phyloP scores from a whole-genome alignment of 1,140 invertebrate genomes.

The Ips typographus region DNA sequence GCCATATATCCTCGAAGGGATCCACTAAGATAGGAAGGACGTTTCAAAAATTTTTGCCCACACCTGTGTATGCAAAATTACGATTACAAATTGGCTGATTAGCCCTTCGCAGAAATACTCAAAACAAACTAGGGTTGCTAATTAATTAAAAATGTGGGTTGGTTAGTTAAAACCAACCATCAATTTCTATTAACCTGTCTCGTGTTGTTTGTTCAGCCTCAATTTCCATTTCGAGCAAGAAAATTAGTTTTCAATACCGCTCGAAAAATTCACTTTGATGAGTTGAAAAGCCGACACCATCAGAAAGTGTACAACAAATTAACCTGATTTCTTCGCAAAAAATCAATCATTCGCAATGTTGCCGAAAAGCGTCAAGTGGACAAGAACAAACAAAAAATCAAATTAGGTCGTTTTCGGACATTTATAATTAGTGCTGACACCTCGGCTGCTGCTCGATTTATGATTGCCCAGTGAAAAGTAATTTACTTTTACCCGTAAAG shows the following conservation, averaged over 20 bases:
- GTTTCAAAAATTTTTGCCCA: not conserved
- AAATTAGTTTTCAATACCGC: not conserved
- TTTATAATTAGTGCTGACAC: conserved; percentile 21
- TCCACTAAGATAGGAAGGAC: conserved; percentile 6
- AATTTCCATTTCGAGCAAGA: not conserved
- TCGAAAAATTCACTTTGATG: not conserved
- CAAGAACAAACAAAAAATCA: conserved; percentile 16
- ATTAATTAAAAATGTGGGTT: not conserved
- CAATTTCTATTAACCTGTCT: not conserved
- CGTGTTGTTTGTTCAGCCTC: not conserved
- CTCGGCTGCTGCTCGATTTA: not conserved
- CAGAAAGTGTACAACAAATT: not conserved
- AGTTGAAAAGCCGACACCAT: not conserved
- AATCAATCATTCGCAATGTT: conserved; percentile 3
- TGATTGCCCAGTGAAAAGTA: conserved; percentile 9
- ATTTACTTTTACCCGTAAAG: conserved; percentile 6
- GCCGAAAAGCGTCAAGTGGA: not conserved
- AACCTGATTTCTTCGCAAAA: not conserved
- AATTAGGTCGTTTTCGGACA: conserved; percentile 15
- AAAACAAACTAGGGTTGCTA: not conserved
- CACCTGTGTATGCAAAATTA: not conserved
- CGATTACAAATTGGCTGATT: not conserved
- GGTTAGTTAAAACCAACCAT: conserved; percentile 3
- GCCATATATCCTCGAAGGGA: conserved; percentile 16
- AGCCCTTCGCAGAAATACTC: not conserved